These are phyloP conservation scores for Plodia interpunctella DNA, from an alignment of 1,140 invertebrate species.

Conservation along the genomic window DNA sequence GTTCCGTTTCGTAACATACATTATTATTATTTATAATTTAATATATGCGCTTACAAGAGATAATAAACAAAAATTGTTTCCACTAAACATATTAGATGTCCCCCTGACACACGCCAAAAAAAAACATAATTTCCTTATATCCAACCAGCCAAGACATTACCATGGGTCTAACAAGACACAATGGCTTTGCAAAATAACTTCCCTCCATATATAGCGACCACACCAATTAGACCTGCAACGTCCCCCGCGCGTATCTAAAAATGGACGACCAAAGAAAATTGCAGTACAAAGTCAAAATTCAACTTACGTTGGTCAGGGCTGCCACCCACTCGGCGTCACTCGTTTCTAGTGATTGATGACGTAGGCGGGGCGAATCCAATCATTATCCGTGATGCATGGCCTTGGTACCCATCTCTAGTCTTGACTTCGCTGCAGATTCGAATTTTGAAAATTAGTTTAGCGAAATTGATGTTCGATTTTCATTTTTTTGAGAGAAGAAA, in stretches of 20 bases:
- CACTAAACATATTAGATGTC: conserved; percentile 4
- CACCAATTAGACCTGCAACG: conserved; percentile 31
- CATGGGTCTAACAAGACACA: conserved; percentile 70
- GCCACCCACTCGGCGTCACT: conserved; percentile 60
- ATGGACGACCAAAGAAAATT: conserved; percentile 4
- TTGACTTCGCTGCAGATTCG: conserved; percentile 31
- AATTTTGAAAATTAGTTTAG: conserved; percentile 36
- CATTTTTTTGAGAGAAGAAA: not conserved
- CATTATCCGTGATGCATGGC: conserved; percentile 73
- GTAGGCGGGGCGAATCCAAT: conserved; percentile 74
- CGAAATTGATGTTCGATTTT: conserved; percentile 3
- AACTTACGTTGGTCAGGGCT: conserved; percentile 33
- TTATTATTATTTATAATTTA: no score
- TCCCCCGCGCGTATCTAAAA: conserved; percentile 9
- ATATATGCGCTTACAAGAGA: conserved; percentile 3
- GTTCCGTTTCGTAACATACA: no score
- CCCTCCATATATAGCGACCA: conserved; percentile 48
- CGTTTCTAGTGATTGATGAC: conserved; percentile 69
- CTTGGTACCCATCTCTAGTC: conserved; percentile 65
- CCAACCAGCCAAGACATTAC: conserved; percentile 70
- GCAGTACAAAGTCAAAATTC: conserved; percentile 40
- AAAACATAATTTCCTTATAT: conserved; percentile 72
- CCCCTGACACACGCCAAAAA: conserved; percentile 31
- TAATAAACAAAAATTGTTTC: conserved; percentile 6
- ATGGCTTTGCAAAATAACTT: conserved; percentile 59